Percentiles rank a stretch among this genome's conserved stretches.
These are phyloP conservation scores for Tyria jacobaeae DNA, from an alignment of 2,888 invertebrate genomes.

Conservation along the genomic window DNA sequence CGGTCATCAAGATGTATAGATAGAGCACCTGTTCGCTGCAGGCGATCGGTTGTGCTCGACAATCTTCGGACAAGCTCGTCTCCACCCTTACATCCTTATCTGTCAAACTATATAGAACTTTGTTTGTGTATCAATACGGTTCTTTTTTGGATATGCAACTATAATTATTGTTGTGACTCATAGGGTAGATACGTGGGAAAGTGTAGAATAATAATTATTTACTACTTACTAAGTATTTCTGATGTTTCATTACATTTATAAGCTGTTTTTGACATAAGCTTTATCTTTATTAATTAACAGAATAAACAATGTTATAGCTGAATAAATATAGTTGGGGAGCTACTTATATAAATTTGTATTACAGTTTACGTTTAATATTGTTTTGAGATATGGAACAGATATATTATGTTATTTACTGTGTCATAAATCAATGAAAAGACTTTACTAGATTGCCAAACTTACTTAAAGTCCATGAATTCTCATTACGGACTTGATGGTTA, in stretches of 20 bases:
- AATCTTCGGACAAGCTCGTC: conserved; percentile 57
- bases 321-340: no score
- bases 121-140: conserved; percentile 10
- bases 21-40: conserved; percentile 77
- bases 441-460: no score
- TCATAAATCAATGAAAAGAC: no score
- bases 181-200: conserved; percentile 49
- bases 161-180: conserved; percentile 20
- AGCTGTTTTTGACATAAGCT: background rate
- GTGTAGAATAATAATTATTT: conserved; percentile 31
- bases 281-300: background rate
- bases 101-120: conserved; percentile 13
- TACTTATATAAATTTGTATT: no score
- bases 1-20: conserved; percentile 74
- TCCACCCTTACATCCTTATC: conserved; percentile 45
- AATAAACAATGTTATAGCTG: background rate
- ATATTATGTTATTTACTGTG: no score
- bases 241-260: background rate
- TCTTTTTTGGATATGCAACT: conserved; percentile 10
- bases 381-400: no score
- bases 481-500: no score
- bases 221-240: conserved; percentile 6
- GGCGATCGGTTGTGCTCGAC: conserved; percentile 63
- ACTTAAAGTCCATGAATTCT: no score
- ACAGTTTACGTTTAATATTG: no score